phyloP scores from a whole-genome alignment of 2,797 vertebrate genomes.

The Decapterus maruadsi region DNA sequence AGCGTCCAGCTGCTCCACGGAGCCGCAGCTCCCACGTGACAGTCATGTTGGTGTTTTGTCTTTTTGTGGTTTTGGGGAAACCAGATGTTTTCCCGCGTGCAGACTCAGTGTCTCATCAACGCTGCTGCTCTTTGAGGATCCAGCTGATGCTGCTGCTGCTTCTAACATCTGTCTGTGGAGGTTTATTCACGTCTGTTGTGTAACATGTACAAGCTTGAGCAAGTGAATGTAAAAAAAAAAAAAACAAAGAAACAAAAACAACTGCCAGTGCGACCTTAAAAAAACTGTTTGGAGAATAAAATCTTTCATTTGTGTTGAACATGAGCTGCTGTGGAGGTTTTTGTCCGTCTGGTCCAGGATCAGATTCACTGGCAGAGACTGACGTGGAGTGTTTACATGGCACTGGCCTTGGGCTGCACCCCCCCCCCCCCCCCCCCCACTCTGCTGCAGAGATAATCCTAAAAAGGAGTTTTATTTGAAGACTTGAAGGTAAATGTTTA shows the following conservation, averaged over 20 bases:
- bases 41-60: background rate
- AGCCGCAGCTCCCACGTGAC: background rate
- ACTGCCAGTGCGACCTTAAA: constrained; percentile 52
- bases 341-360: background rate
- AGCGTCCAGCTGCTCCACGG: background rate
- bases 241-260: background rate
- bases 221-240: constrained; percentile 72
- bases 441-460: background rate
- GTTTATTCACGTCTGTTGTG: constrained; percentile 54
- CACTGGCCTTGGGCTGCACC: background rate
- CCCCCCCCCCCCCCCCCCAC: background rate
- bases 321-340: background rate
- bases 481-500: constrained; percentile 12
- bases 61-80: no score
- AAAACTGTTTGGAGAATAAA: constrained; percentile 47
- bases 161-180: constrained; percentile 26
- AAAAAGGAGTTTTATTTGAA: constrained; percentile 1
- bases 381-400: constrained; percentile 15
- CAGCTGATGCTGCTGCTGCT: constrained; percentile 35
- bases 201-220: constrained; percentile 52
- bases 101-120: background rate
- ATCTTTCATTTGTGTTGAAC: background rate
- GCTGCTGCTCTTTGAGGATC: constrained; percentile 18
- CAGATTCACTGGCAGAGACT: background rate
- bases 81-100: background rate